Evolutionary conservation across 2,113 vertebrate genomes (phyloP).

Genomic region (Pyrgilauda ruficollis): DNA sequence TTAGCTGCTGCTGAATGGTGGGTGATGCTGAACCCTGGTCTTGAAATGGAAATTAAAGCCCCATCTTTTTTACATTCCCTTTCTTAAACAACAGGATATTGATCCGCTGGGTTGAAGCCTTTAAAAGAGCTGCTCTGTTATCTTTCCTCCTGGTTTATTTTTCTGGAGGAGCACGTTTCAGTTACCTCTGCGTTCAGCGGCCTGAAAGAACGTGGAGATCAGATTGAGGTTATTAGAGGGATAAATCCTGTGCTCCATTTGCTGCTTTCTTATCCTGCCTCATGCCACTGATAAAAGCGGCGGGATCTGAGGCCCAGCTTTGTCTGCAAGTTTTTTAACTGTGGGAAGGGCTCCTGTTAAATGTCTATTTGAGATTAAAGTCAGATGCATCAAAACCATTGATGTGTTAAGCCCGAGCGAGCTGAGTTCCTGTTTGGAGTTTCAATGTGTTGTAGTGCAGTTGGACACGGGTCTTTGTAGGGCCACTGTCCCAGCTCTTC

Average conservation of each 20-base stretch:
- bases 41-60: conserved; percentile 59
- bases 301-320: conserved; percentile 3
- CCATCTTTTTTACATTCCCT: conserved; percentile 15
- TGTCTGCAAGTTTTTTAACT: conserved; percentile 12
- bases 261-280: background rate
- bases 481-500: background rate
- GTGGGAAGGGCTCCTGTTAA: conserved; percentile 26
- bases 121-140: background rate
- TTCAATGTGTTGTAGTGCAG: background rate
- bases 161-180: background rate
- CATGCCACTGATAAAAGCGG: conserved; percentile 1
- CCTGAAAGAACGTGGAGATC: conserved; percentile 20
- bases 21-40: conserved; percentile 15
- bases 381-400: background rate
- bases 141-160: conserved; percentile 26
- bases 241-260: conserved; percentile 38
- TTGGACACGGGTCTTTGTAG: background rate
- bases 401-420: background rate
- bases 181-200: background rate
- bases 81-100: conserved; percentile 52
- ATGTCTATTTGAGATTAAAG: conserved; percentile 29
- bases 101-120: conserved; percentile 33
- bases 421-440: background rate
- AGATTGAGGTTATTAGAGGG: conserved; percentile 30
- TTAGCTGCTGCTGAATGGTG: conserved; percentile 22